Conservation (phyloP, 1,140 invertebrate genomes). For the Harpegnathos saltator region DNA sequence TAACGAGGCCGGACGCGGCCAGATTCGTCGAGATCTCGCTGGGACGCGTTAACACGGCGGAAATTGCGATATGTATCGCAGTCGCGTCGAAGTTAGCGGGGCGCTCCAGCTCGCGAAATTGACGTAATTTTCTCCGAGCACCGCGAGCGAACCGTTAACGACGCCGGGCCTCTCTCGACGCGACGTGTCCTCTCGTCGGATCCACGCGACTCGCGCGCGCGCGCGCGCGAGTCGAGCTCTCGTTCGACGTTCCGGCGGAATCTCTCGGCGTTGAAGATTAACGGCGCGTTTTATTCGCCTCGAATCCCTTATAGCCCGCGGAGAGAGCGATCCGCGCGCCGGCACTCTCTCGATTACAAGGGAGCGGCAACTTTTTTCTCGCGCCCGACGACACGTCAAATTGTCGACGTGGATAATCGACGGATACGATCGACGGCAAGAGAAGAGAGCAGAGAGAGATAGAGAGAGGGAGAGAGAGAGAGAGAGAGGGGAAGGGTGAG, state of each 20-base stretch:
- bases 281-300: conserved; percentile 53
- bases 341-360: conserved; percentile 63
- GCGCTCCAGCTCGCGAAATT: conserved; percentile 11
- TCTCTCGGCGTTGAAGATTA: background rate
- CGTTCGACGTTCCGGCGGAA: background rate
- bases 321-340: background rate
- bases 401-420: conserved; percentile 70
- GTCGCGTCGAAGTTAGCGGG: background rate
- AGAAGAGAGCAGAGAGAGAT: no score
- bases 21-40: background rate
- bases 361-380: conserved; percentile 64
- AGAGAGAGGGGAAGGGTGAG: no score
- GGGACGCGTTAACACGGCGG: background rate
- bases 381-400: conserved; percentile 65
- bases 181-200: no score
- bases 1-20: conserved; percentile 16
- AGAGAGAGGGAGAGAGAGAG: background rate
- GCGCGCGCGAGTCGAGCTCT: no score
- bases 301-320: conserved; percentile 26
- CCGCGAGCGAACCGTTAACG: no score
- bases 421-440: conserved; percentile 59
- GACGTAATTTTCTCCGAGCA: background rate
- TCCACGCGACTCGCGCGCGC: no score
- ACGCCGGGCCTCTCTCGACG: no score
- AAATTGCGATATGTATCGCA: background rate